Percentiles rank a stretch among this genome's conserved stretches.
Conservation (phyloP, 1,140 invertebrate genomes). For the Pemphigus obesinymphae region DNA sequence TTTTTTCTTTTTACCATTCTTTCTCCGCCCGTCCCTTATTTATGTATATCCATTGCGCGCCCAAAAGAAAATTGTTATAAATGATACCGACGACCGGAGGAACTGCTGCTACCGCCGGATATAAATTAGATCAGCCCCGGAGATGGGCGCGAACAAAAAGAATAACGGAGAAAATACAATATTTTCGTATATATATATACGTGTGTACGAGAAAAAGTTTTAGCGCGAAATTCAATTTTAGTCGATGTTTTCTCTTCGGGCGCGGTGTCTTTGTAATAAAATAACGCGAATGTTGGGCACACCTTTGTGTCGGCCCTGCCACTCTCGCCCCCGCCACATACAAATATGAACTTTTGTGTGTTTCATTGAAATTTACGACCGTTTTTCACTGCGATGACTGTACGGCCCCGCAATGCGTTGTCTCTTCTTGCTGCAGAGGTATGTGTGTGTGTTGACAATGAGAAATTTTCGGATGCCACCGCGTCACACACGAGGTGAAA, state of each 20-base stretch:
- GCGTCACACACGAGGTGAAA: neutral
- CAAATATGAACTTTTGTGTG: neutral
- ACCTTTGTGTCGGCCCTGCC: neutral
- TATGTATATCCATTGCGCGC: conserved; percentile 1
- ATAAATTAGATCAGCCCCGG: conserved; percentile 34
- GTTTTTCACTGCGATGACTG: neutral
- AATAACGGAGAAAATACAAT: conserved; percentile 11
- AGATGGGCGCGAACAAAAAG: conserved; percentile 23
- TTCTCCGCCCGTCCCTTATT: neutral
- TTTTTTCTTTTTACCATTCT: neutral
- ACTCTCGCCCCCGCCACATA: neutral
- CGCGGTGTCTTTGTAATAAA: neutral
- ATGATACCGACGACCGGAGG: conserved; percentile 34
- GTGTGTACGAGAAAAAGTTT: neutral
- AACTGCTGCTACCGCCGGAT: neutral
- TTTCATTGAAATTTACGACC: conserved; percentile 34
- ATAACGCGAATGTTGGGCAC: neutral
- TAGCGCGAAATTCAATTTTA: conserved; percentile 26
- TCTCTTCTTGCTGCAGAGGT: no score
- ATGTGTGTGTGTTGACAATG: neutral
- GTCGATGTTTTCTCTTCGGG: neutral
- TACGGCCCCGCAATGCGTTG: neutral
- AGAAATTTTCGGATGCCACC: neutral
- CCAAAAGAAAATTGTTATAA: conserved; percentile 40
- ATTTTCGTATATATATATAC: neutral